Conservation (phyloP, 2,888 invertebrate species). For the Cryptocephalus moraei region DNA sequence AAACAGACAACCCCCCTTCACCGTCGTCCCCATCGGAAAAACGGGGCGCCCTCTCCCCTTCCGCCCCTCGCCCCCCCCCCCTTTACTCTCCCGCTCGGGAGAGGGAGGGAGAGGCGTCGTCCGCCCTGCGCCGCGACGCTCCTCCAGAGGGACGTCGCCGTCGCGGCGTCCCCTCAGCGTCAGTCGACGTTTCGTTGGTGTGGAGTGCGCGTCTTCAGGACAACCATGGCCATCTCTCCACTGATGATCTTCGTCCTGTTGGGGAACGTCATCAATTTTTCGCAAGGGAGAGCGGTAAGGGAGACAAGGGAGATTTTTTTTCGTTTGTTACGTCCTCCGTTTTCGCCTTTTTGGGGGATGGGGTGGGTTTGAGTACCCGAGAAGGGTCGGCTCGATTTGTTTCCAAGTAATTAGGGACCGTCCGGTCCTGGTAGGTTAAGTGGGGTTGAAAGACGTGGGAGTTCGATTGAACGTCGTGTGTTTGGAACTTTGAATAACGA, state of each 20-base stretch:
- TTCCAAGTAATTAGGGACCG: no score
- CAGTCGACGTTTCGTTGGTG: neutral
- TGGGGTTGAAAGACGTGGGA: no score
- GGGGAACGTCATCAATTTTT: conserved; percentile 7
- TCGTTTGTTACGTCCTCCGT: no score
- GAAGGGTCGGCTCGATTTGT: no score
- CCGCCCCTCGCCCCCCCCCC: neutral
- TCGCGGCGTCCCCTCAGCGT: conserved; percentile 1
- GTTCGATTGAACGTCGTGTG: no score
- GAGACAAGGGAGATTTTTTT: no score
- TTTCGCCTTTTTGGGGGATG: no score
- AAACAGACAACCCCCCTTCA: neutral
- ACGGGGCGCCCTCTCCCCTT: neutral
- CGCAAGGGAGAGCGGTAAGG: conserved; percentile 11
- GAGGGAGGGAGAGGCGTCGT: no score
- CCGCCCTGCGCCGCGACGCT: neutral
- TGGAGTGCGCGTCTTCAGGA: conserved; percentile 2
- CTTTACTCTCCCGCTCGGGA: no score
- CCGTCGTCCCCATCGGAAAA: neutral
- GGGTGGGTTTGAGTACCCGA: no score
- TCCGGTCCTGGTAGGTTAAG: no score
- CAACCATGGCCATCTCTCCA: neutral
- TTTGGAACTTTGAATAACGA: no score
- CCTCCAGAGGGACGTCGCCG: neutral
- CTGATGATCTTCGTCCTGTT: conserved; percentile 4